phyloP scores from a whole-genome alignment of 1,140 invertebrate species.

The Drosophila simulans region DNA sequence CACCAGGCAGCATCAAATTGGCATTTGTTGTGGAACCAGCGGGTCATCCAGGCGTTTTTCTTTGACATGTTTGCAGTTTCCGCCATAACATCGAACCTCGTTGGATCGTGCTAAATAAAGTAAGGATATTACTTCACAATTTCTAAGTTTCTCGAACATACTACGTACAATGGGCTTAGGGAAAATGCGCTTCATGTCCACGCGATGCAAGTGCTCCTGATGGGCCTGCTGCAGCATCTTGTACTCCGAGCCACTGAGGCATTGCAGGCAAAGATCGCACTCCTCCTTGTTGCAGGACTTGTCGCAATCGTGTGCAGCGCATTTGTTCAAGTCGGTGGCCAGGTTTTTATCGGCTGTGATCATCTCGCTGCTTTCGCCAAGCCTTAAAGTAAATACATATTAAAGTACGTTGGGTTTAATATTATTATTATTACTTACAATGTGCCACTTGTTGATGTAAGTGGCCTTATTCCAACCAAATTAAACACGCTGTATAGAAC shows the following conservation, averaged over 20 bases:
- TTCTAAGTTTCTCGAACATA: no score
- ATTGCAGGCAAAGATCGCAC: constrained; percentile 92
- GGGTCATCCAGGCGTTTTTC: constrained; percentile 64
- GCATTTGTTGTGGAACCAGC: constrained; percentile 80
- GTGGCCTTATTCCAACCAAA: constrained; percentile 89
- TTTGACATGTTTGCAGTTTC: constrained; percentile 58
- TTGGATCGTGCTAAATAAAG: constrained; percentile 42
- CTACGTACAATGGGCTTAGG: constrained; percentile 90
- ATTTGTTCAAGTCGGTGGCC: constrained; percentile 90
- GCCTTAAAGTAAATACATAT: constrained; percentile 35
- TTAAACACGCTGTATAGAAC: constrained; percentile 94
- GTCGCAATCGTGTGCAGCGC: constrained; percentile 87
- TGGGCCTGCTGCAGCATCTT: constrained; percentile 88
- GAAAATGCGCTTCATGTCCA: constrained; percentile 92
- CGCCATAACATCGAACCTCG: constrained; percentile 41
- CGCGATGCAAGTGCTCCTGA: constrained; percentile 91
- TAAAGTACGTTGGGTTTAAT: neutral
- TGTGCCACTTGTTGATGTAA: constrained; percentile 21
- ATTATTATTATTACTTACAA: constrained; percentile 28
- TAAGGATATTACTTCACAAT: neutral
- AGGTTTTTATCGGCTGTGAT: constrained; percentile 92
- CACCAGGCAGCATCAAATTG: constrained; percentile 72
- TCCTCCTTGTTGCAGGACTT: constrained; percentile 88
- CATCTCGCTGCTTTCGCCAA: constrained; percentile 87
- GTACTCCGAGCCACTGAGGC: constrained; percentile 88